These are phyloP conservation scores for Meghimatium bilineatum DNA, from an alignment of 2,888 invertebrate species.

Conservation along the genomic window DNA sequence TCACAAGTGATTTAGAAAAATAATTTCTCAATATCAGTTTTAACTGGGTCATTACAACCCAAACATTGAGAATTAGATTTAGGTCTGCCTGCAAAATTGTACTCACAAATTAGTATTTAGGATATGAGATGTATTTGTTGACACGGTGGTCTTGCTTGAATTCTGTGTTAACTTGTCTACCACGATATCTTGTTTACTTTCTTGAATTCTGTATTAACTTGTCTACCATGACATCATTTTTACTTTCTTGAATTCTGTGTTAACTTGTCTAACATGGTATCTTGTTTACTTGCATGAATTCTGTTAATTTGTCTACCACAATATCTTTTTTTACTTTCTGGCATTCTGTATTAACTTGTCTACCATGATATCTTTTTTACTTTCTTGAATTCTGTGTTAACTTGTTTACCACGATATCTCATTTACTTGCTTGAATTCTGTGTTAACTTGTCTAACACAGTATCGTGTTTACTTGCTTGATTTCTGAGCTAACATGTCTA, in stretches of 20 bases:
- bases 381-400: constrained; percentile 19
- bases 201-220: constrained; percentile 12
- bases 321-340: no score
- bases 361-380: constrained; percentile 20
- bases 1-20: no score
- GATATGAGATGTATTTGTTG: constrained; percentile 37
- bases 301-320: no score
- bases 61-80: neutral
- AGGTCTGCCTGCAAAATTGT: no score
- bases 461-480: constrained; percentile 24
- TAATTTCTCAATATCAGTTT: no score
- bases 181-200: constrained; percentile 16
- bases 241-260: no score
- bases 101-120: constrained; percentile 20
- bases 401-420: neutral
- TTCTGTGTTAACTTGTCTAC: constrained; percentile 23
- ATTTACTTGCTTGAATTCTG: neutral
- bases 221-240: no score
- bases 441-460: neutral
- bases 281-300: no score
- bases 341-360: no score
- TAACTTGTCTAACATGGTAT: no score
- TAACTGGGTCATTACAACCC: no score
- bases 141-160: constrained; percentile 1
- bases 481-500: neutral